These are phyloP conservation scores for Fratercula arctica DNA, from an alignment of 2,797 vertebrate genomes.

Conservation along the genomic window DNA sequence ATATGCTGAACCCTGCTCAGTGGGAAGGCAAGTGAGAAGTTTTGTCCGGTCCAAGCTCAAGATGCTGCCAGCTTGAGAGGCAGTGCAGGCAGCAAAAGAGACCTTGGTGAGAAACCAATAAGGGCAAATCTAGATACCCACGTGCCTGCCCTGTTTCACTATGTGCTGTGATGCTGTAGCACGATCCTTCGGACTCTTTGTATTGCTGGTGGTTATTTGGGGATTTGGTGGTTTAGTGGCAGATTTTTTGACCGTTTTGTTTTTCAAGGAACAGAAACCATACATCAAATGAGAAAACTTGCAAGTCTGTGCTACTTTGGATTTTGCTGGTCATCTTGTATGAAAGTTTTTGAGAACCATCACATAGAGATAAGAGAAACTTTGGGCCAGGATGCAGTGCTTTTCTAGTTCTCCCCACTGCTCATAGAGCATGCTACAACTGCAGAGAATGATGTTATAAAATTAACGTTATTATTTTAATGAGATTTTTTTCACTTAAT, in stretches of 20 bases:
- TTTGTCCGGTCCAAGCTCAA: background rate
- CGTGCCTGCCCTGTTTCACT: background rate
- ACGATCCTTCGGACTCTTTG: rapidly evolving
- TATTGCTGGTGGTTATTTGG: background rate
- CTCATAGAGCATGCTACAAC: background rate
- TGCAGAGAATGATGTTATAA: background rate
- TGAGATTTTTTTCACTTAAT: background rate
- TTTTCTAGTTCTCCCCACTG: background rate
- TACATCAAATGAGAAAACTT: background rate
- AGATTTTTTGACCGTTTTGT: background rate
- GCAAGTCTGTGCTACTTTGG: background rate
- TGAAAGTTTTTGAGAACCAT: background rate
- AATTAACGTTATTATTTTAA: background rate
- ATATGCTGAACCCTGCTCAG: background rate
- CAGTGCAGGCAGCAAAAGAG: background rate
- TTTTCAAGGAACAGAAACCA: background rate
- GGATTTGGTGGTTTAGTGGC: background rate
- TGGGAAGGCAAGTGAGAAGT: background rate
- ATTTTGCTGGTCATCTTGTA: background rate
- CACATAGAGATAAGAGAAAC: background rate
- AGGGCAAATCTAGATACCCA: background rate
- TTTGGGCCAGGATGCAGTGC: background rate
- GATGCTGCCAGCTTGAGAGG: background rate
- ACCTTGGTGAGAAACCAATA: background rate
- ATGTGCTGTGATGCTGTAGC: background rate